phyloP scores from a whole-genome alignment of 2,113 vertebrate species.

The Macrotis lagotis region DNA sequence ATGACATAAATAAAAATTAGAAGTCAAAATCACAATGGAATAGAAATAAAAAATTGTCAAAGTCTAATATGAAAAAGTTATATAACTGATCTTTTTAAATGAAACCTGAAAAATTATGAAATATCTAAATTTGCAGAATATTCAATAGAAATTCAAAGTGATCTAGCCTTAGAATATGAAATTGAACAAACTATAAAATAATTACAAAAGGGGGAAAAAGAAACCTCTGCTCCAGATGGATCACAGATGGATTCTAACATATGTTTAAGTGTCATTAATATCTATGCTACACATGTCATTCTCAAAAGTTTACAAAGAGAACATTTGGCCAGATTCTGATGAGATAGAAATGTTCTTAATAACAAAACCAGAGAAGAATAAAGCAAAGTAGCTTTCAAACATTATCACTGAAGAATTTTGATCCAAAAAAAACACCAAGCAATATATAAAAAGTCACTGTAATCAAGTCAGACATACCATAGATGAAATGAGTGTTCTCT shows the following conservation, averaged over 20 bases:
- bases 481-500: not conserved
- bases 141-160: not conserved
- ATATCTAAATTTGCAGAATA: not conserved
- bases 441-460: not conserved
- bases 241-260: not conserved
- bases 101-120: not conserved
- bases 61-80: not conserved
- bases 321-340: not conserved
- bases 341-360: not conserved
- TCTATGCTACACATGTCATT: not conserved
- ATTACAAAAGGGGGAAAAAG: not conserved
- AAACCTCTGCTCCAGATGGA: not conserved
- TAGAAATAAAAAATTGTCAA: not conserved
- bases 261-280: not conserved
- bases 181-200: not conserved
- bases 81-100: not conserved
- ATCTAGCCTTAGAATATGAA: not conserved
- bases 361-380: not conserved
- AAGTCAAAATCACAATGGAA: not conserved
- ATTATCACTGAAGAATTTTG: not conserved
- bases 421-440: not conserved
- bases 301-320: not conserved
- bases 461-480: not conserved
- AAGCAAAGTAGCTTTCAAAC: not conserved
- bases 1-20: not conserved